Evolutionary conservation across 2,888 invertebrate genomes (phyloP).

Genomic region (Ptychoptera contaminata): DNA sequence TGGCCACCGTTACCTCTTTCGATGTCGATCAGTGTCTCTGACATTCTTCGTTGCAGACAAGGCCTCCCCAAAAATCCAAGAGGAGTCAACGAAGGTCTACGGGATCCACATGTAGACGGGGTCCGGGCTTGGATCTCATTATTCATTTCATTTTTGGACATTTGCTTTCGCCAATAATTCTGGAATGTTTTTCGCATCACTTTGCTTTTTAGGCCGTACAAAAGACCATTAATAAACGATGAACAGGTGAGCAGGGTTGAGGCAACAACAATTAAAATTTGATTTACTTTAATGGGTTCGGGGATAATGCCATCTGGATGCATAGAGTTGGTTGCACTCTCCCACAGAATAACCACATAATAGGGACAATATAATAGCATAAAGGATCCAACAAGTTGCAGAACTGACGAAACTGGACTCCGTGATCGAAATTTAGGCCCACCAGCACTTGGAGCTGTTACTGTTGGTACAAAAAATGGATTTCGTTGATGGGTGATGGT

Average conservation of each 20-base stretch:
- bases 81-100: constrained; percentile 52
- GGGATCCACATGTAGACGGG: constrained; percentile 60
- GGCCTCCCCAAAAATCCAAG: constrained; percentile 36
- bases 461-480: constrained; percentile 55
- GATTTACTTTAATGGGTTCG: constrained; percentile 7
- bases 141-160: constrained; percentile 62
- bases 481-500: constrained; percentile 69
- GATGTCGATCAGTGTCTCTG: constrained; percentile 37
- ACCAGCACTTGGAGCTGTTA: constrained; percentile 37
- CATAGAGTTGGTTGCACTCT: constrained; percentile 30
- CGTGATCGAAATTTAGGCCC: constrained; percentile 36
- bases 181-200: constrained; percentile 53
- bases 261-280: constrained; percentile 7
- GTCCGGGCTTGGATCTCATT: constrained; percentile 68
- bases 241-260: constrained; percentile 32
- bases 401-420: constrained; percentile 47
- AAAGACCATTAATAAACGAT: constrained; percentile 56
- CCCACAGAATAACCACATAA: constrained; percentile 54
- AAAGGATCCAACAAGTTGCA: constrained; percentile 57
- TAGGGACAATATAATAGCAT: constrained; percentile 59
- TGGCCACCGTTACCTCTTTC: constrained; percentile 20
- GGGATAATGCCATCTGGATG: constrained; percentile 14
- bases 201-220: constrained; percentile 63
- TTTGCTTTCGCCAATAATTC: constrained; percentile 61
- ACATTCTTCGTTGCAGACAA: constrained; percentile 36